Conservation (phyloP, 2,797 vertebrate genomes). For the Mionectes olivaceus region DNA sequence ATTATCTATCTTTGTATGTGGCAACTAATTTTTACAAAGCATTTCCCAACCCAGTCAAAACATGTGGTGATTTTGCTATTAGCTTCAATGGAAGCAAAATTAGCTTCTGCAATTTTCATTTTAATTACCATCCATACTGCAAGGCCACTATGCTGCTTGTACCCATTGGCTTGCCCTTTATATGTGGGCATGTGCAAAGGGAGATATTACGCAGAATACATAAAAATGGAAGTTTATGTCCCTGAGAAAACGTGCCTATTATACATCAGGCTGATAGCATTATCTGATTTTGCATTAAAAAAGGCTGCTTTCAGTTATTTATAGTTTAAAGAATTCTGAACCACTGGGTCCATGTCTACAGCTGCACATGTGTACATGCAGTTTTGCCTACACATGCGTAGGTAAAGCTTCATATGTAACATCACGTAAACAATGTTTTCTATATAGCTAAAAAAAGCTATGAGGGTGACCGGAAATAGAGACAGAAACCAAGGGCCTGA, state of each 20-base stretch:
- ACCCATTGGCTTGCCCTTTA: not conserved
- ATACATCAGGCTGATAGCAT: not conserved
- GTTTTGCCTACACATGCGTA: accelerated
- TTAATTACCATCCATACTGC: not conserved
- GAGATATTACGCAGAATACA: not conserved
- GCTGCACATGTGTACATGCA: accelerated
- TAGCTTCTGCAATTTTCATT: not conserved
- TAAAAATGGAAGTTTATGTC: not conserved
- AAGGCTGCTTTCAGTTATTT: not conserved
- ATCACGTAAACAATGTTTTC: not conserved
- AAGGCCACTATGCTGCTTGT: not conserved
- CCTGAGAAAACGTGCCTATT: not conserved
- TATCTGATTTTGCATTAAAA: not conserved
- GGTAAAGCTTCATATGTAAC: not conserved
- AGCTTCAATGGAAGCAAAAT: not conserved
- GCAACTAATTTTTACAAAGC: not conserved
- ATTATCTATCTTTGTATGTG: not conserved
- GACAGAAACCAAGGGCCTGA: not conserved
- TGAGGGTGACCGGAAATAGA: not conserved
- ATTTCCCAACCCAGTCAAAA: not conserved
- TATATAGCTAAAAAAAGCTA: not conserved
- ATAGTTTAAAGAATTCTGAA: not conserved
- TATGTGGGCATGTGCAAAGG: not conserved
- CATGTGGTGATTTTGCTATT: not conserved
- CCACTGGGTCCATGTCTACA: not conserved